Conservation (phyloP, 2,113 vertebrate genomes). For the Bungarus multicinctus region DNA sequence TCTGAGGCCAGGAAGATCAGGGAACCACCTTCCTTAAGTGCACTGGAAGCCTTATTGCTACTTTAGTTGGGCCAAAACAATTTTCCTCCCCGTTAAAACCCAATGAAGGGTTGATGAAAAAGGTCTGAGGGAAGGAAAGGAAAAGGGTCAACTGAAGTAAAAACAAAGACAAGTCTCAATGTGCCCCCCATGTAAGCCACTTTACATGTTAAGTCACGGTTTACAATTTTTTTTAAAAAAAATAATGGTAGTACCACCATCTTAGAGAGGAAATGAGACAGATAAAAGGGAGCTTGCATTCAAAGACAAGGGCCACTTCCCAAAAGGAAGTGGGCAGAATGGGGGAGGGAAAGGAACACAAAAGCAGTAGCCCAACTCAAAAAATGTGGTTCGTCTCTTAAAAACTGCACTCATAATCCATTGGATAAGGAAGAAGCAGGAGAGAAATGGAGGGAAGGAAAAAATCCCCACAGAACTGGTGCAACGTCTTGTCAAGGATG, state of each 20-base stretch:
- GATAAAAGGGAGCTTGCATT: slow-evolving; percentile 51
- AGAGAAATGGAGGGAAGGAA: slow-evolving; percentile 64
- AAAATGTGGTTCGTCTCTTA: slow-evolving; percentile 57
- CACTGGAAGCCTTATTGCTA: slow-evolving; percentile 44
- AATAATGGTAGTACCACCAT: slow-evolving; percentile 73
- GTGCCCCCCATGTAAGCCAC: slow-evolving; percentile 52
- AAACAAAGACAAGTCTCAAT: slow-evolving; percentile 31
- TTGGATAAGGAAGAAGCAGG: slow-evolving; percentile 52
- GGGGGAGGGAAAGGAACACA: slow-evolving; percentile 8
- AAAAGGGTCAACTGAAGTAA: slow-evolving; percentile 30
- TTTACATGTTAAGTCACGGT: slow-evolving; percentile 64
- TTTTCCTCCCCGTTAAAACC: slow-evolving; percentile 34
- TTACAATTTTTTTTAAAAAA: slow-evolving; percentile 48
- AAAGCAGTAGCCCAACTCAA: slow-evolving; percentile 48
- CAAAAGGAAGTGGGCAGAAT: slow-evolving; percentile 22
- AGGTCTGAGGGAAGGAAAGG: background rate
- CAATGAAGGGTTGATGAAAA: slow-evolving; percentile 48
- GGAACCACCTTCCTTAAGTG: slow-evolving; percentile 31
- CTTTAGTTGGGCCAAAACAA: slow-evolving; percentile 52
- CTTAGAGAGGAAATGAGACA: slow-evolving; percentile 60
- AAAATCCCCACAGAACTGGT: slow-evolving; percentile 65
- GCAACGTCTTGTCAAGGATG: slow-evolving; percentile 66
- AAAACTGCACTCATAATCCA: slow-evolving; percentile 63
- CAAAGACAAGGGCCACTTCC: slow-evolving; percentile 33
- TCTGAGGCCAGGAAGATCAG: slow-evolving; percentile 24